Base-by-base conservation (phyloP, 2,113 vertebrate genomes). In the Chamaea fasciata region DNA sequence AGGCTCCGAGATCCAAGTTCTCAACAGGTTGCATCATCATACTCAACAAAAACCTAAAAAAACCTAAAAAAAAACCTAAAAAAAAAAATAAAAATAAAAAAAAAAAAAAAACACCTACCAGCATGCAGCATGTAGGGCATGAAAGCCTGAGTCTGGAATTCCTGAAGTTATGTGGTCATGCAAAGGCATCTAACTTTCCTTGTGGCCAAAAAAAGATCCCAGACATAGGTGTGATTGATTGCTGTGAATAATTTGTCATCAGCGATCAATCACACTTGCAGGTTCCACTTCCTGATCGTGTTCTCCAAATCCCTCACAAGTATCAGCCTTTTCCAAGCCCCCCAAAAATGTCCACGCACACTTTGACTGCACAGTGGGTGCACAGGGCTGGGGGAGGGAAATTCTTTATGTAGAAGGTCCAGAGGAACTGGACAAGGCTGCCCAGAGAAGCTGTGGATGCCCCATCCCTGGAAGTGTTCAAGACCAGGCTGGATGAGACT, bases 241-340 rank as follows among this genome's bases (percentile, higher is more conserved):
- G 63, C n/a, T 9, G 7, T 70, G 59, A 78, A 63, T 55, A 91
- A 63, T 53, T 62, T 60, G 77, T 8, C 5, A 1, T 23, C 56
- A 74, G 52, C 1, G 2, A 77, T 52, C 0, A 0, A 77, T 52
- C 0, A 0, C 10, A 35, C 11, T 62, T 4, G 6, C n/a, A 47
- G 1, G 33, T 76, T 89, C 50, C 5, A 13, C 8, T 69, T 59
- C 42, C 63, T 65, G 11, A 27, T 1, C 3, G 19, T 33, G 17
- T 42, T 79, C 39, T 65, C 55, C 53, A 65, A 35, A 83, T n/a
- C 21, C 14, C 27, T 65, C 27, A 57, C 31, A 55, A 76, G 22
- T 18, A 57, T 16, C 12, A 53, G 4, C 9, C 62, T 9, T 49
- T n/a, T 27, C 15, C n/a, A 46, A 1, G 3, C 5, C 16, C 39